These are phyloP conservation scores for Parnassius glacialis DNA, from an alignment of 2,888 invertebrate genomes.

Conservation along the genomic window DNA sequence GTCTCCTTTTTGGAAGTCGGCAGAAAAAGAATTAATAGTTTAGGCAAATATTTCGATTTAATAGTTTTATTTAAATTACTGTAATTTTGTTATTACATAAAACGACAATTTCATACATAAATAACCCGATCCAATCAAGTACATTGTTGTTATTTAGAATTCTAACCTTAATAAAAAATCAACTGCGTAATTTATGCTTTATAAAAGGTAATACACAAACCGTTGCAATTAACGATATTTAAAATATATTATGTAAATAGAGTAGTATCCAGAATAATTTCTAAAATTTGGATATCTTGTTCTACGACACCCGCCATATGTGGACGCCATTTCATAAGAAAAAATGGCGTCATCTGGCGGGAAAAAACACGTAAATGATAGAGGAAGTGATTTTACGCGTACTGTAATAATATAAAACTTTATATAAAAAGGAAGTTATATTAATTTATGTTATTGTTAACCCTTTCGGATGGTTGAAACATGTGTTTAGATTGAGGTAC, in stretches of 20 bases:
- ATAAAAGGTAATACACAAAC: too few species aligned
- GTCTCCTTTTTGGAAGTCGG: too few species aligned
- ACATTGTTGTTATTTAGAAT: too few species aligned
- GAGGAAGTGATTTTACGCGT: slow-evolving; percentile 77
- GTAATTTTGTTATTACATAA: too few species aligned
- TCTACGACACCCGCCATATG: slow-evolving; percentile 52
- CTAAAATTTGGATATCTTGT: slow-evolving; percentile 7
- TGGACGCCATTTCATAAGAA: slow-evolving; percentile 55
- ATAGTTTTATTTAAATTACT: too few species aligned
- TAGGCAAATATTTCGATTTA: too few species aligned
- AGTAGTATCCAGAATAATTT: slow-evolving; percentile 11
- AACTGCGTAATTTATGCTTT: too few species aligned
- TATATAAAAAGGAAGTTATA: slow-evolving; percentile 67
- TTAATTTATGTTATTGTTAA: slow-evolving; percentile 78
- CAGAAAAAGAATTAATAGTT: too few species aligned
- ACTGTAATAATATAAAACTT: slow-evolving; percentile 62
- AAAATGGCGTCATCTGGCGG: slow-evolving; percentile 69
- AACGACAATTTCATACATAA: too few species aligned
- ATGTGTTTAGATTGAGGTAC: slow-evolving; percentile 58
- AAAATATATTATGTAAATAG: neutral
- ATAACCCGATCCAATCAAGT: too few species aligned
- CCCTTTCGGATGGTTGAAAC: slow-evolving; percentile 67
- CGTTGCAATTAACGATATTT: neutral
- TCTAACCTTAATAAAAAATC: too few species aligned
- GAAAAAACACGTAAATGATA: slow-evolving; percentile 65